A percentile compares a stretch with the other conserved stretches of the same genome.
Conservation (phyloP, 2,113 vertebrate genomes). For the Oncorhynchus keta region DNA sequence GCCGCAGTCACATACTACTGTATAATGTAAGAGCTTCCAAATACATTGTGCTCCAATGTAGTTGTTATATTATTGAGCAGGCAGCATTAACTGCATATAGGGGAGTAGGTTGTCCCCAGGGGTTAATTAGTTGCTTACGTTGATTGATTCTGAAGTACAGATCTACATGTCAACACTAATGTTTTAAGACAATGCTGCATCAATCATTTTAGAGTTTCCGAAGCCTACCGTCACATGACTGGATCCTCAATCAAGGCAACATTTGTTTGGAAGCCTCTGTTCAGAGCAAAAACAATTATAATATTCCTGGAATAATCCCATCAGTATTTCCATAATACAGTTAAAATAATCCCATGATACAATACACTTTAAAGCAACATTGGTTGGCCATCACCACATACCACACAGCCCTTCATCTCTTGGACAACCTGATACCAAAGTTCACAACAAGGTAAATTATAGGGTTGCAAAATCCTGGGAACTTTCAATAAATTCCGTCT, state of each 20-base stretch:
- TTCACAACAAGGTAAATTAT: conserved; percentile 17
- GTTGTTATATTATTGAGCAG: background rate
- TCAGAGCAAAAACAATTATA: background rate
- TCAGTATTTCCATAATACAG: conserved; percentile 23
- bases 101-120: background rate
- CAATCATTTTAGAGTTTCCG: background rate
- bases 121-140: background rate
- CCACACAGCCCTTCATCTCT: background rate
- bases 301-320: background rate
- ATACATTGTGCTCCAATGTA: too few relatives aligned
- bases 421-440: background rate
- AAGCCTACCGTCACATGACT: background rate
- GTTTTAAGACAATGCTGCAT: background rate
- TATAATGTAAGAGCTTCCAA: too few relatives aligned
- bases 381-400: background rate
- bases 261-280: background rate
- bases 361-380: conserved; percentile 6
- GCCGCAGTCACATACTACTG: background rate
- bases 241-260: background rate
- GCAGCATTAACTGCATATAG: background rate
- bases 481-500: too few relatives aligned
- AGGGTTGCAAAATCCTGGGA: background rate
- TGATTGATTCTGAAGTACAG: background rate
- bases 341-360: conserved; percentile 44
- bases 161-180: background rate